phyloP scores from a whole-genome alignment of 2,113 vertebrate genomes.

The Regulus satrapa region DNA sequence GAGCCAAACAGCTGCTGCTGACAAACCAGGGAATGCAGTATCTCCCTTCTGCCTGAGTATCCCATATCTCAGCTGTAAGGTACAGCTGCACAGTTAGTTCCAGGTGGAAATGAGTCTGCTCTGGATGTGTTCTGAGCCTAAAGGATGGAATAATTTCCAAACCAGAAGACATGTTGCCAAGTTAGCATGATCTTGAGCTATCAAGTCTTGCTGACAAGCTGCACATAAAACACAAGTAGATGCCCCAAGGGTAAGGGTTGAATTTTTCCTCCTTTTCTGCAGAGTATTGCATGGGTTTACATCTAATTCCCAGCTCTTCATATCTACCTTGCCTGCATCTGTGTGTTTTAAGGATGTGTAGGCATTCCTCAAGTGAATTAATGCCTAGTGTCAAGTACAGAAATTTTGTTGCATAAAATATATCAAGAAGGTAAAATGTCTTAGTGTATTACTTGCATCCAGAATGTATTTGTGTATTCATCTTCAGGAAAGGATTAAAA shows the following conservation, averaged over 20 bases:
- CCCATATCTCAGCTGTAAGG: background rate
- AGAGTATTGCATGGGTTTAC: background rate
- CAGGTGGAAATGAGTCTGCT: background rate
- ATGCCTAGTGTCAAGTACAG: background rate
- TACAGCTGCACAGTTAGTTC: background rate
- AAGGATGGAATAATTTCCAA: background rate
- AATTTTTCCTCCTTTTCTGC: background rate
- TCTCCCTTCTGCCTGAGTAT: background rate
- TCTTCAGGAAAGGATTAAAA: background rate
- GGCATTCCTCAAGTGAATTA: background rate
- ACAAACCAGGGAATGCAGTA: background rate
- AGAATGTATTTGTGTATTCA: background rate
- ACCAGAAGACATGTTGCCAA: background rate
- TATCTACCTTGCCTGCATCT: background rate
- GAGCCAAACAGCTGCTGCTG: conserved; percentile 1
- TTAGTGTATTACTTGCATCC: background rate
- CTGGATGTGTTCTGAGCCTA: background rate
- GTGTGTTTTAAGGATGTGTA: background rate
- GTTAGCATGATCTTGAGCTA: background rate
- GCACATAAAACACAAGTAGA: background rate
- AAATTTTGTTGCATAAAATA: background rate
- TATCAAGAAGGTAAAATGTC: background rate
- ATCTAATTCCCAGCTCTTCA: background rate
- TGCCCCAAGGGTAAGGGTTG: background rate
- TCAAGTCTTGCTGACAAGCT: background rate